phyloP scores from a whole-genome alignment of 2,797 vertebrate species.

The Anguilla megastoma region DNA sequence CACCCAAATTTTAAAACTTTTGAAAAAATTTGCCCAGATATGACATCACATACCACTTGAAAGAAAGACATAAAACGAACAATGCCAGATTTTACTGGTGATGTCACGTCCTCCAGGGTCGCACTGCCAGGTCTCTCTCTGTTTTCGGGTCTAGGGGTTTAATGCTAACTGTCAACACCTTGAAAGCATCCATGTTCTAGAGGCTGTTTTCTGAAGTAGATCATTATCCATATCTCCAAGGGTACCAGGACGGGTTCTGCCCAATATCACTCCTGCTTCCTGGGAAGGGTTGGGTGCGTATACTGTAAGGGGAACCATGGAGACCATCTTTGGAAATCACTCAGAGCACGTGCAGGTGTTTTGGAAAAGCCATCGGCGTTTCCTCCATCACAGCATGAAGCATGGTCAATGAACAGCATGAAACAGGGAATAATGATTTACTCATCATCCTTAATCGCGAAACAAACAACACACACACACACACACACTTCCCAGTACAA shows the following conservation, averaged over 20 bases:
- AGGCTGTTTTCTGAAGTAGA: not conserved
- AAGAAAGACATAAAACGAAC: slow-evolving; percentile 9
- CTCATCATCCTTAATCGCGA: not conserved
- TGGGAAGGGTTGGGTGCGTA: not conserved
- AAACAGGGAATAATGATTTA: slow-evolving; percentile 9
- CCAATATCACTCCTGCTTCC: not conserved
- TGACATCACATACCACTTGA: slow-evolving; percentile 17
- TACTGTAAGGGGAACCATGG: not conserved
- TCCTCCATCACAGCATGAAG: not conserved
- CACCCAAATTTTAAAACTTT: not conserved
- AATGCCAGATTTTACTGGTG: not conserved
- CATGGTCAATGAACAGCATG: not conserved
- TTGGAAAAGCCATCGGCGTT: not conserved
- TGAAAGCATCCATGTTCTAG: not conserved
- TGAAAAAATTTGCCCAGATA: not conserved
- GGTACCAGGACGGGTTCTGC: not conserved
- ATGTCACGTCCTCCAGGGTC: not conserved
- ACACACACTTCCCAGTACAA: not conserved
- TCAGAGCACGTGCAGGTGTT: not conserved
- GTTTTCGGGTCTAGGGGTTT: not conserved
- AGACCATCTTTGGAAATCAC: not conserved
- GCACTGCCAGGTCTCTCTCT: not conserved
- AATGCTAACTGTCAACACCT: not conserved
- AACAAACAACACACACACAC: not conserved
- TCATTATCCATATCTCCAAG: not conserved